Base-by-base conservation (phyloP, 1,140 invertebrate species). In the Zaprionus camerounensis region DNA sequence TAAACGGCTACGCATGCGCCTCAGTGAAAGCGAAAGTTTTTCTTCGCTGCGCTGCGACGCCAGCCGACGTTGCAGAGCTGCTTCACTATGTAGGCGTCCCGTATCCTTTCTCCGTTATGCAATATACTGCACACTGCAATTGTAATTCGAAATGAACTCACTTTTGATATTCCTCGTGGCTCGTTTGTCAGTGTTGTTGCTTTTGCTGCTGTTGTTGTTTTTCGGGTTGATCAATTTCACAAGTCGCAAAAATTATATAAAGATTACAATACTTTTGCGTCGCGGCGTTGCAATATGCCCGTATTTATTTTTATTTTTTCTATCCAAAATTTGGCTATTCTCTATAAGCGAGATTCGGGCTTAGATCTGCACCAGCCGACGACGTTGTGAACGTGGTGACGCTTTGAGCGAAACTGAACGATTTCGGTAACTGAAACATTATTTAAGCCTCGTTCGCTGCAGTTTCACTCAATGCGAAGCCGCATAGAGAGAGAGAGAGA, bases 11-110 rank as follows among this genome's bases (percentile, higher is more conserved):
- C 76, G 69, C 75, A 77, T 76, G 68, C 67, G 78, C 9, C 22
- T 46, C 71, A 61, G 85, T 90, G 86, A 90, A 90, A 90, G 85
- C 85, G 85, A 91, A 91, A 91, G 81, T 90, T 90, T 91, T 90
- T 85, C 79, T 71, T 70, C 24, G 28, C 41, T 46, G 41, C 41
- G 34, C 53, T 59, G 36, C 34, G 31, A 17, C 55, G 55, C 5
- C 26, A 36, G 56, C 41, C 49, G 20, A 67, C 69, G 63, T 55
- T 85, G 71, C n/a, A 64, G 44, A 17, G 15, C 34, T 53, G 46
- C 13, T 70, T 70, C 56, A 57, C n/a, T 58, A 9, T 15, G 26
- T 61, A 36, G 34, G 22, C 15, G 31, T 38, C 28, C 7, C n/a
- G 38, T 75, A 75, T 75, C 72, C 72, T 75, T 75, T 75, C 72